phyloP scores from a whole-genome alignment of 2,797 vertebrate species.

The Orestias chungarensis region DNA sequence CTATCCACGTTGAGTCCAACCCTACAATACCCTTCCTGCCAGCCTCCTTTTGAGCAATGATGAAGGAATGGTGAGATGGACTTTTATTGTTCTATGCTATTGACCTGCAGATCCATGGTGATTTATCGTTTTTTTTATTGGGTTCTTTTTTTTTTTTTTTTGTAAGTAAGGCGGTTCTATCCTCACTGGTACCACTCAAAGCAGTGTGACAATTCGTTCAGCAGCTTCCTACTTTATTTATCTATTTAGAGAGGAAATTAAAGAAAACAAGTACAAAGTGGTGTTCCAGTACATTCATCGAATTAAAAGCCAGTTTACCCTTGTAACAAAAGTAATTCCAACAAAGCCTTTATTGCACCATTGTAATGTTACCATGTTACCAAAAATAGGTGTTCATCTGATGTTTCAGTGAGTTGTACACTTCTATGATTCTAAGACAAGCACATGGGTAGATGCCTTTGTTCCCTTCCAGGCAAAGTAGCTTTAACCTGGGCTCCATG shows the following conservation, averaged over 20 bases:
- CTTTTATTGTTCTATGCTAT: constrained; percentile 65
- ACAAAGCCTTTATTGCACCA: constrained; percentile 47
- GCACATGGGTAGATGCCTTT: not conserved
- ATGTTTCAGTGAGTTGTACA: constrained; percentile 40
- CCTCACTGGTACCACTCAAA: constrained; percentile 28
- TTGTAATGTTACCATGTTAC: constrained; percentile 51
- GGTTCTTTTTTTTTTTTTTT: constrained; percentile 39
- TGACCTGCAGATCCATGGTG: constrained; percentile 58
- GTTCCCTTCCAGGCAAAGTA: constrained; percentile 33
- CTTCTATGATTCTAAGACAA: constrained; percentile 29
- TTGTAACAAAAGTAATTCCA: constrained; percentile 62
- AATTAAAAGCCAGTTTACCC: constrained; percentile 62
- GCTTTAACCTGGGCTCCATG: constrained; percentile 57
- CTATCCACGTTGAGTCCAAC: constrained; percentile 28
- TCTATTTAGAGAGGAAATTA: constrained; percentile 59
- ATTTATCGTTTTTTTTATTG: constrained; percentile 67
- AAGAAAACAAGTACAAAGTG: constrained; percentile 48
- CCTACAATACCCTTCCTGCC: constrained; percentile 22
- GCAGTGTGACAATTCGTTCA: constrained; percentile 28
- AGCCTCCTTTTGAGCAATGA: constrained; percentile 38
- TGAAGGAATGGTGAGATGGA: constrained; percentile 43
- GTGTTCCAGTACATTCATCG: constrained; percentile 64
- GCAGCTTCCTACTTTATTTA: constrained; percentile 65
- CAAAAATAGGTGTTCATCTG: constrained; percentile 34
- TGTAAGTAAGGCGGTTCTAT: constrained; percentile 41